phyloP scores from a whole-genome alignment of 2,888 invertebrate species.

The Ferrisia virgata region DNA sequence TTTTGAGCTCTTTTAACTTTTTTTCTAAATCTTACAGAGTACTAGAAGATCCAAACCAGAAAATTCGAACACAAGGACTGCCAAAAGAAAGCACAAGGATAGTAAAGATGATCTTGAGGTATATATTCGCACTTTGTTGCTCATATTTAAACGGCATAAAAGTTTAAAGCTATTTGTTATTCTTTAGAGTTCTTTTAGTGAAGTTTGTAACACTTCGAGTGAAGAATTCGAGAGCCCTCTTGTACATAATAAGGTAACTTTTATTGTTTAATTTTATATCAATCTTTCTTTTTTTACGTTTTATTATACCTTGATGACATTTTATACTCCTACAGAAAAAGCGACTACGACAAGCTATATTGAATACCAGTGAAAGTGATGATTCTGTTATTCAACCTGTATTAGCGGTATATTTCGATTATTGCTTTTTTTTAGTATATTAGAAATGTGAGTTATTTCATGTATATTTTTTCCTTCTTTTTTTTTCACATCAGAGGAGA shows the following conservation, averaged over 20 bases:
- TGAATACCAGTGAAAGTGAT: constrained; percentile 26
- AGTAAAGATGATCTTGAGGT: not conserved
- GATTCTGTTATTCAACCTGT: not conserved
- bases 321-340: not conserved
- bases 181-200: not conserved
- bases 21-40: constrained; percentile 3
- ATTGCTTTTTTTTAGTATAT: no score
- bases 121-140: not conserved
- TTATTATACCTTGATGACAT: not conserved
- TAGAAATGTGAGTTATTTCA: no score
- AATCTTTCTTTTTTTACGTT: not conserved
- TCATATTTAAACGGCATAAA: no score
- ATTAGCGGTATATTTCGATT: not conserved
- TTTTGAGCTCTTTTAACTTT: no score
- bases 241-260: not conserved
- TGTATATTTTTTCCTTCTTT: not conserved
- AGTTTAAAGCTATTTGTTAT: not conserved
- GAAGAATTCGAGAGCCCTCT: not conserved
- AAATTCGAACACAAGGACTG: not conserved
- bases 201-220: constrained; percentile 26
- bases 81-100: constrained; percentile 24
- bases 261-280: not conserved
- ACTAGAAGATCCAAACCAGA: not conserved
- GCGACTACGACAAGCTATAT: not conserved
- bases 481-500: constrained; percentile 12